phyloP scores from a whole-genome alignment of 2,113 vertebrate species.

The Hippoglossus stenolepis region DNA sequence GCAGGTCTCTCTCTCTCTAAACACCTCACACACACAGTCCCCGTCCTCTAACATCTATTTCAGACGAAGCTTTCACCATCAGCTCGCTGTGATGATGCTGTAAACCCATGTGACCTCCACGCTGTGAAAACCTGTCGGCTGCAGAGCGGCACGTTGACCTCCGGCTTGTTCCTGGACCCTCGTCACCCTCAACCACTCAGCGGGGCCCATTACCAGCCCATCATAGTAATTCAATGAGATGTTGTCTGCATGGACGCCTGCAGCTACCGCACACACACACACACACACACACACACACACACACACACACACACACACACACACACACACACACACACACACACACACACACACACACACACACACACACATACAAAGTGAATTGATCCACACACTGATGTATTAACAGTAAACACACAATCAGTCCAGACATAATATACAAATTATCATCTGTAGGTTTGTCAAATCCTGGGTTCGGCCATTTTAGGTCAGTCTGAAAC shows the following conservation, averaged over 20 bases:
- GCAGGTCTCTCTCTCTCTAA: too few species aligned
- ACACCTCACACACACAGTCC: too few species aligned
- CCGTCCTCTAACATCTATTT: too few species aligned
- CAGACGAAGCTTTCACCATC: not conserved
- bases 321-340: not conserved
- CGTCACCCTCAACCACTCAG: constrained; percentile 31
- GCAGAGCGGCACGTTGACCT: constrained; percentile 37
- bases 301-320: not conserved
- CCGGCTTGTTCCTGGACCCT: not conserved
- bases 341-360: not conserved
- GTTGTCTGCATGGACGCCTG: constrained; percentile 37
- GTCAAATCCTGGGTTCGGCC: too few species aligned
- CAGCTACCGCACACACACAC: not conserved
- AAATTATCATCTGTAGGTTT: too few species aligned
- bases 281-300: not conserved
- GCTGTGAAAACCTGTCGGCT: constrained; percentile 11
- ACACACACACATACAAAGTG: not conserved
- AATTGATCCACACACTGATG: not conserved
- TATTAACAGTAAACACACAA: not conserved
- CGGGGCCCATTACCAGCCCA: constrained; percentile 57
- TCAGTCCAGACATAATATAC: too few species aligned
- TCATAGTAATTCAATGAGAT: constrained; percentile 67
- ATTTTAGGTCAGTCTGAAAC: too few species aligned
- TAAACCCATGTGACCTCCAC: constrained; percentile 27
- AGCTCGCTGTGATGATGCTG: not conserved